Conservation (phyloP, 2,113 vertebrate species). For the Gavialis gangeticus region DNA sequence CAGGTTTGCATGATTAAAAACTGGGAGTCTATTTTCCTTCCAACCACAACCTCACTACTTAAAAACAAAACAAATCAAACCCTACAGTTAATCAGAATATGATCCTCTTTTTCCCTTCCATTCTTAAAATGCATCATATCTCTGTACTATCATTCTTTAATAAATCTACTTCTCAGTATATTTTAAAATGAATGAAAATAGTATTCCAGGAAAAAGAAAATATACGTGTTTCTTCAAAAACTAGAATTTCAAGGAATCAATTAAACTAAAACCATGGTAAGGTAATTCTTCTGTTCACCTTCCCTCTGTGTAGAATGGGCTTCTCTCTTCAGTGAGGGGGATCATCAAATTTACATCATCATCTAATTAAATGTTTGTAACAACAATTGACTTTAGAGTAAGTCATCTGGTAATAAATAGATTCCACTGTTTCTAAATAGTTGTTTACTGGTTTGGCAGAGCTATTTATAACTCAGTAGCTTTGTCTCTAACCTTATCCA, state of each 20-base stretch:
- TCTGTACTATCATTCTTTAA: background rate
- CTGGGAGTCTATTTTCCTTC: constrained; percentile 39
- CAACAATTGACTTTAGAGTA: constrained; percentile 62
- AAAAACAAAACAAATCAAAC: constrained; percentile 6
- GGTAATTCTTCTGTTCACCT: constrained; percentile 35
- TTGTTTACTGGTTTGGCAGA: constrained; percentile 46
- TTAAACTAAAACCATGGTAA: constrained; percentile 29
- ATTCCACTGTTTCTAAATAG: constrained; percentile 31
- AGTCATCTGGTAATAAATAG: constrained; percentile 54
- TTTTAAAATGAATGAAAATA: constrained; percentile 42
- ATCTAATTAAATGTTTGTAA: constrained; percentile 55
- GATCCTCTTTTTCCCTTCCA: background rate
- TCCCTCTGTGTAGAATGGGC: constrained; percentile 25
- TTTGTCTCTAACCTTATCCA: constrained; percentile 49
- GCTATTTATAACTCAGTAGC: constrained; percentile 25
- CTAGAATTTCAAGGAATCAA: constrained; percentile 28
- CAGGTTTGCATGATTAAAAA: constrained; percentile 60
- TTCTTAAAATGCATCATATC: background rate
- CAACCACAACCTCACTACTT: constrained; percentile 11
- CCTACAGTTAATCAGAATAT: constrained; percentile 14
- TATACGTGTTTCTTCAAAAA: background rate
- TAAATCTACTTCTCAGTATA: background rate
- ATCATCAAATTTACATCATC: constrained; percentile 62
- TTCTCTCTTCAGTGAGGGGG: constrained; percentile 27
- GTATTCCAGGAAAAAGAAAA: background rate